These are phyloP conservation scores for Knipowitschia caucasica DNA, from an alignment of 2,797 vertebrate genomes.

Conservation along the genomic window DNA sequence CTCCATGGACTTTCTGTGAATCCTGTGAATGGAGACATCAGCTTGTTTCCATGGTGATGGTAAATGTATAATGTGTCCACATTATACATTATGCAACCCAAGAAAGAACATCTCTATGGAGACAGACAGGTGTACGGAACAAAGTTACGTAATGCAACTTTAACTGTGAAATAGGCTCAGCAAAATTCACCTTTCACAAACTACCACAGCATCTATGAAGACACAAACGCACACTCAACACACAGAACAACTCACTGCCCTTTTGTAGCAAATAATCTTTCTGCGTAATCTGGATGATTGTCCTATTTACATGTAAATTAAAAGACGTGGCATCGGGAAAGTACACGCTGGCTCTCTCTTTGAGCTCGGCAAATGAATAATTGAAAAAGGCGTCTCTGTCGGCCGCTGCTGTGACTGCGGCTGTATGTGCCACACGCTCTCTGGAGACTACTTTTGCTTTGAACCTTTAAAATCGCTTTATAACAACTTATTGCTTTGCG, in stretches of 20 bases:
- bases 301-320: conserved; percentile 1
- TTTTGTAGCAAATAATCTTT: background rate
- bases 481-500: conserved; percentile 26
- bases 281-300: background rate
- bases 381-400: background rate
- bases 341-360: background rate
- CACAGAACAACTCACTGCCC: background rate
- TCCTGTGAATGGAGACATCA: too few species aligned
- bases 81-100: too few species aligned
- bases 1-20: too few species aligned
- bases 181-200: background rate
- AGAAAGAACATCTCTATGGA: background rate
- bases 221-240: background rate
- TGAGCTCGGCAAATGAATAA: conserved; percentile 7
- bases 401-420: conserved; percentile 5
- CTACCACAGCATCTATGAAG: background rate
- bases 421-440: conserved; percentile 15
- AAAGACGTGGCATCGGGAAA: background rate
- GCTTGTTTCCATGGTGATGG: too few species aligned
- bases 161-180: background rate
- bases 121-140: background rate
- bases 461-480: conserved; percentile 38
- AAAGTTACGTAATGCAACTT: background rate
- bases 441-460: conserved; percentile 22
- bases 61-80: too few species aligned